A percentile compares a stretch with the other conserved stretches of the same genome.
phyloP scores from a whole-genome alignment of 92 coral and sea anemone species.

The Epizoanthus ramosus region DNA sequence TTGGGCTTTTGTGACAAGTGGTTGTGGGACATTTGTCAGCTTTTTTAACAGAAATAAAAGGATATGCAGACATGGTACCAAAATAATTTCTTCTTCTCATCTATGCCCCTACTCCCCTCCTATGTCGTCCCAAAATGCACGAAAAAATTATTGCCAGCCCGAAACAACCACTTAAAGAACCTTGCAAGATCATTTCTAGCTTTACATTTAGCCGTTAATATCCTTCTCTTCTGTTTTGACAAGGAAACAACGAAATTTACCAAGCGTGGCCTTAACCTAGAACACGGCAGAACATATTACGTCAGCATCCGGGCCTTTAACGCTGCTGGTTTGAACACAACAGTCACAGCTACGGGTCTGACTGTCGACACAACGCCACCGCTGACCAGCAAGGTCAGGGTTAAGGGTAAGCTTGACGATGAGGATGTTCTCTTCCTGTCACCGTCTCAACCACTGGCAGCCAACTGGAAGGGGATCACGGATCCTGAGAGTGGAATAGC shows the following conservation, averaged over 20 bases:
- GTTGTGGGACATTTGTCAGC: no score
- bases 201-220: not conserved
- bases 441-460: slow-evolving; percentile 52
- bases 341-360: slow-evolving; percentile 59
- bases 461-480: slow-evolving; percentile 70
- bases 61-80: no score
- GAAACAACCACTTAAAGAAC: no score
- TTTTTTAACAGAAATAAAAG: no score
- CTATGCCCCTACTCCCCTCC: no score
- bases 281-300: slow-evolving; percentile 52
- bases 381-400: slow-evolving; percentile 47
- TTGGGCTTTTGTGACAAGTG: no score
- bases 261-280: slow-evolving; percentile 47
- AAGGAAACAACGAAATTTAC: slow-evolving; percentile 48
- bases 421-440: slow-evolving; percentile 59
- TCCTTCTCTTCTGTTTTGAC: not conserved
- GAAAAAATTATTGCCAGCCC: no score
- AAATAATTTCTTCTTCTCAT: no score
- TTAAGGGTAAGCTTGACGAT: slow-evolving; percentile 53
- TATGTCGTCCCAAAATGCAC: no score
- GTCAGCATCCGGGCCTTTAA: slow-evolving; percentile 76
- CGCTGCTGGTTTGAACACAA: slow-evolving; percentile 71
- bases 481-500: slow-evolving; percentile 82
- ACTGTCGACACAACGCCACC: slow-evolving; percentile 78
- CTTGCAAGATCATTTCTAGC: no score